These are phyloP conservation scores for Xestia rhomboidea DNA, from an alignment of 2,888 invertebrate genomes.

Conservation along the genomic window DNA sequence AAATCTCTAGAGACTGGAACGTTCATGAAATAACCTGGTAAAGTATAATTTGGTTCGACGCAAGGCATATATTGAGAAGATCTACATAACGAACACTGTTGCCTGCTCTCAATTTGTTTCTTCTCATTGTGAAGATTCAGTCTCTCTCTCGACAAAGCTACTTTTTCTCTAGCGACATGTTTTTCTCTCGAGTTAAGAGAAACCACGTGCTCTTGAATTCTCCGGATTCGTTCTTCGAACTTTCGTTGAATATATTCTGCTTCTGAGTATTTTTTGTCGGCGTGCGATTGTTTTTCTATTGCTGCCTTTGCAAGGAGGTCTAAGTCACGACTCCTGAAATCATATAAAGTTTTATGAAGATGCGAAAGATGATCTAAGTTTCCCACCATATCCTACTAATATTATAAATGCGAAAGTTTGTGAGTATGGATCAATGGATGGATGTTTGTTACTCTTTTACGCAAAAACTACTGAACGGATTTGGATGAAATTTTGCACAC, in stretches of 20 bases:
- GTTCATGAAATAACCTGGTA: slow-evolving; percentile 77
- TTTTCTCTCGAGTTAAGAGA: slow-evolving; percentile 90
- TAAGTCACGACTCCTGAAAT: slow-evolving; percentile 84
- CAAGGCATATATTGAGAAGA: slow-evolving; percentile 76
- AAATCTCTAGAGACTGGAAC: slow-evolving; percentile 80
- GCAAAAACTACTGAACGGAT: no score
- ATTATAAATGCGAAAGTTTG: no score
- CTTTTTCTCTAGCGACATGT: slow-evolving; percentile 91
- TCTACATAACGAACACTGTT: slow-evolving; percentile 86
- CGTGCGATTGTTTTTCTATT: slow-evolving; percentile 91
- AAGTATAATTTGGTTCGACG: slow-evolving; percentile 72
- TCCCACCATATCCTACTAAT: background rate
- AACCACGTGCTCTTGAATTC: slow-evolving; percentile 90
- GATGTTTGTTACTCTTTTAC: no score
- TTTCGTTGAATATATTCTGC: slow-evolving; percentile 89
- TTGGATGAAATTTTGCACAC: no score
- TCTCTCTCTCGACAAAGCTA: slow-evolving; percentile 90
- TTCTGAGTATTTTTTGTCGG: slow-evolving; percentile 90
- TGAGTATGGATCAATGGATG: no score
- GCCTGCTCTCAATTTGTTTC: slow-evolving; percentile 85
- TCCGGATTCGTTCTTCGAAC: slow-evolving; percentile 90
- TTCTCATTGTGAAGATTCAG: slow-evolving; percentile 89
- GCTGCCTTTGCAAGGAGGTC: slow-evolving; percentile 90
- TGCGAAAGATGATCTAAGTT: background rate
- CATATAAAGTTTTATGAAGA: background rate